Evolutionary conservation across 2,888 invertebrate genomes (phyloP).

Genomic region (Pegoplata infirma): DNA sequence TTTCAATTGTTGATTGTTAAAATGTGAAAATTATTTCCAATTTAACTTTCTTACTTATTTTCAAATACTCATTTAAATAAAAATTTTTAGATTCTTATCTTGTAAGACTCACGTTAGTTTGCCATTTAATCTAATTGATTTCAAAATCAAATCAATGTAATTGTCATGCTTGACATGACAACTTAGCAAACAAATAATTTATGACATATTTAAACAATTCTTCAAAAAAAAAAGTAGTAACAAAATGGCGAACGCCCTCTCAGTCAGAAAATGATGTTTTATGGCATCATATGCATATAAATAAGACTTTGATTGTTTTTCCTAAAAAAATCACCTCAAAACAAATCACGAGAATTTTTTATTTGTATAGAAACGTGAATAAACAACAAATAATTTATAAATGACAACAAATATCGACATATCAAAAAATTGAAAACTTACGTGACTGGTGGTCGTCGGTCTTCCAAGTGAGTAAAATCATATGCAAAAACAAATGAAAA

Average conservation of each 20-base stretch:
- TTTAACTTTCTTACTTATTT: no score
- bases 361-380: conserved; percentile 46
- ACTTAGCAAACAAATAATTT: conserved; percentile 56
- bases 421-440: conserved; percentile 58
- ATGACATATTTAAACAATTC: conserved; percentile 59
- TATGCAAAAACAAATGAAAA: conserved; percentile 24
- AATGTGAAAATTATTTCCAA: no score
- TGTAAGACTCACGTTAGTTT: no score
- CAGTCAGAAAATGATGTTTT: conserved; percentile 59
- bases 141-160: conserved; percentile 51
- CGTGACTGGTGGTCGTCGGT: conserved; percentile 55
- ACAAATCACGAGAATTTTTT: conserved; percentile 59
- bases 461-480: conserved; percentile 3
- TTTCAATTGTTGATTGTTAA: no score
- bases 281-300: conserved; percentile 63
- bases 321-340: conserved; percentile 42
- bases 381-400: conserved; percentile 64
- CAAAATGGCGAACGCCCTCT: conserved; percentile 36
- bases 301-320: conserved; percentile 56
- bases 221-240: conserved; percentile 25
- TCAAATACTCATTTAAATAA: no score
- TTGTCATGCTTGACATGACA: conserved; percentile 56
- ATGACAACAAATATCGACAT: conserved; percentile 48
- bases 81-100: no score
- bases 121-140: conserved; percentile 35